Base-by-base conservation (phyloP, 2,797 vertebrate genomes). In the Alauda arvensis region DNA sequence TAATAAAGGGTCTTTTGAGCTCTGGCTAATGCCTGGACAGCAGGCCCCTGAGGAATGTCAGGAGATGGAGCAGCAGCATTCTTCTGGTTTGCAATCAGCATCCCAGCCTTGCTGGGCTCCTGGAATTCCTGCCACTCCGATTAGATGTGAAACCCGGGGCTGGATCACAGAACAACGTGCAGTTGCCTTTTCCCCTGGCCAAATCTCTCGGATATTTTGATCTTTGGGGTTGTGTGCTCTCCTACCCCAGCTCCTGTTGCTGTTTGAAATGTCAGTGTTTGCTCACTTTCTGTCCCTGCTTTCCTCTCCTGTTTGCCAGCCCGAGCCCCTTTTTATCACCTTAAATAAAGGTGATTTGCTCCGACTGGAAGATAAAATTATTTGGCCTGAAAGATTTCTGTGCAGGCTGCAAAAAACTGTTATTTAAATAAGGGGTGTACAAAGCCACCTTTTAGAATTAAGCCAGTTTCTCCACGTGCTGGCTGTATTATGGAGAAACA, bases 61-160 rank as follows among this genome's bases (percentile, higher is more conserved):
- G 87, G 87, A 68, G 79, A 91, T 55, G 88, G 88, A 85, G 75
- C 77, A 59, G 80, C 63, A 85, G 77, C 85, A 67, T 90, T 92
- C 88, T 83, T 61, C 91, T 81, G 77, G 66, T 12, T 39, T 0
- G 4, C 79, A 69, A 87, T 29, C 83, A 70, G 59, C 67, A 49
- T 68, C 19, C 1, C 29, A 23, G 55, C 14, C 66, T 70, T 34
- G 3, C 39, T 8, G 1, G 1, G 4, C 88, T 92, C 85, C 82
- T 79, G 87, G 70, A 43, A 68, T 56, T 67, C 67, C 77, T 61
- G 55, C n/a, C 82, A n/a, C 29, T 67, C 74, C 55, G 86, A 72
- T 76, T 14, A 87, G 76, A 75, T 46, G 84, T 3, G 12, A 84
- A 55, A 59, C 56, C 31, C 26, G 0, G 77, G 55, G 26, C 84